Conservation (phyloP, 2,888 invertebrate species). For the Stomorhina lunata region DNA sequence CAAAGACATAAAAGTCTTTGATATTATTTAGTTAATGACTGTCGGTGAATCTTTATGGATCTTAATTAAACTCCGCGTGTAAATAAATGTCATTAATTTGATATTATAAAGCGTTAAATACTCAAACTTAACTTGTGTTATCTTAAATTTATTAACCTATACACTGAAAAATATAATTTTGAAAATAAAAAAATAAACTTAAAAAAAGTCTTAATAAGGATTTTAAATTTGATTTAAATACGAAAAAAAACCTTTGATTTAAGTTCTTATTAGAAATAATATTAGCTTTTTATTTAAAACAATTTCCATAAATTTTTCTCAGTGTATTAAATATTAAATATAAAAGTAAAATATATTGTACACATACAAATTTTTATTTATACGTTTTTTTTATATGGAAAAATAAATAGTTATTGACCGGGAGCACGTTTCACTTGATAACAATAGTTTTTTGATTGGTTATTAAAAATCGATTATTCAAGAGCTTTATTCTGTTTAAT, state of each 20-base stretch:
- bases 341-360: too few species aligned
- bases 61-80: constrained; percentile 36
- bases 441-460: not conserved
- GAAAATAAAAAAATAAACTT: not conserved
- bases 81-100: constrained; percentile 36
- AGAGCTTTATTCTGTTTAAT: too few species aligned
- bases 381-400: too few species aligned
- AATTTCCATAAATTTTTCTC: too few species aligned
- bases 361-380: too few species aligned
- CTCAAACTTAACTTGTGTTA: not conserved
- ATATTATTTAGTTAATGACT: not conserved
- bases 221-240: too few species aligned
- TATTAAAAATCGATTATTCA: constrained; percentile 3
- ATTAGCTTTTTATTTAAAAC: too few species aligned
- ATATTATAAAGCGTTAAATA: not conserved
- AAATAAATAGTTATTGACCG: not conserved
- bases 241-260: too few species aligned
- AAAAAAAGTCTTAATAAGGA: too few species aligned
- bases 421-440: not conserved
- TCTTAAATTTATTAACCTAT: not conserved
- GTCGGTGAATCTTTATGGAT: not conserved
- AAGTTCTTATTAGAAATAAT: too few species aligned
- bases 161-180: not conserved
- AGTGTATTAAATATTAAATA: too few species aligned
- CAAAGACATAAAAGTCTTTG: not conserved